Base-by-base conservation (phyloP, 2,888 invertebrate species). In the Noctua pronuba region DNA sequence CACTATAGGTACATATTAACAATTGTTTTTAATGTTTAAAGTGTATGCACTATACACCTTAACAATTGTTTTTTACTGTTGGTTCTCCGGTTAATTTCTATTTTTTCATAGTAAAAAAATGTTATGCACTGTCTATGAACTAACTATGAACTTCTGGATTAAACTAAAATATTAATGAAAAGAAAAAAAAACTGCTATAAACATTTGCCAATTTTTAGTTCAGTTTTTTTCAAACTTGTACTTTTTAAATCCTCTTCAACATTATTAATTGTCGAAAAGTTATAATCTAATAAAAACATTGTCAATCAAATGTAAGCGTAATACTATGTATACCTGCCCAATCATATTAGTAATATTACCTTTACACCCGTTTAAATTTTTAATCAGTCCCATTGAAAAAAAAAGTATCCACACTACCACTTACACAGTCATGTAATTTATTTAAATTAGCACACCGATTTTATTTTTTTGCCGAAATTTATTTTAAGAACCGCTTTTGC, bases 401-500 rank as follows among this genome's bases (percentile, higher is more conserved):
- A 66, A 67, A 44, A 13, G 1, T 8, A 41, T 41, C 41, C 41
- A 41, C 41, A 41, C 41, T 41, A 41, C 41, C 41, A 41, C 24
- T 18, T 35, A 46, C 2, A 16, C n/a, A 35, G n/a, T n/a, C 11
- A 60, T n/a, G n/a, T 44, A 35, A 35, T 35, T 44, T 52, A 73
- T 70, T 66, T 62, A 69, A 76, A 75, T 66, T 71, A 65, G 28
- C 18, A 46, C 28, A 21, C 38, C 1, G 8, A n/a, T 55, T 55
- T 52, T 21, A 18, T 18, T 41, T 67, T 79, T 66, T 67, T 11
- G 10, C 1, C 49, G 7, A 21, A 72, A 62, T 13, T 24, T n/a
- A 41, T 64, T 52, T 75, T 65, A 35, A 38, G n/a, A 70, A 55
- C 21, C 38, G 60, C 64, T 76, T 62, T 46, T 68, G 38, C 11